phyloP scores from a whole-genome alignment of 2,113 vertebrate species.

The Lucifuga dentata region DNA sequence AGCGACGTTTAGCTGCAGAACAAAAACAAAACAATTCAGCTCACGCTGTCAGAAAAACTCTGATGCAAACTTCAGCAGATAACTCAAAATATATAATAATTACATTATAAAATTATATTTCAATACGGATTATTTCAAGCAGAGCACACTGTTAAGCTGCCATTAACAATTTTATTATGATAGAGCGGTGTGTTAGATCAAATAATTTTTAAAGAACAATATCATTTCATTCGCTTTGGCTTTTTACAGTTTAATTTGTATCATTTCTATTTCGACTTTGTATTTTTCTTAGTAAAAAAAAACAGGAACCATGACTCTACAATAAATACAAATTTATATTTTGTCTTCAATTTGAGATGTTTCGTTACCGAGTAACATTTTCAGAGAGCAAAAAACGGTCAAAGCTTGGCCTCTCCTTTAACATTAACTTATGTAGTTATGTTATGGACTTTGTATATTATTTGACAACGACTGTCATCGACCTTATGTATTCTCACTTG shows the following conservation, averaged over 20 bases:
- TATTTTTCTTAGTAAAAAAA: neutral
- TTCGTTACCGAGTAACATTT: neutral
- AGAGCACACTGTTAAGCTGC: neutral
- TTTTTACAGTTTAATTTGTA: neutral
- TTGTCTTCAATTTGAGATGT: neutral
- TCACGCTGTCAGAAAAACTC: constrained; percentile 70
- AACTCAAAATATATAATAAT: neutral
- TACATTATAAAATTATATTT: neutral
- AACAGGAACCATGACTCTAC: neutral
- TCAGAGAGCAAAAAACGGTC: neutral
- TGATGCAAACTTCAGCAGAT: constrained; percentile 55
- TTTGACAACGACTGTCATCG: constrained; percentile 34
- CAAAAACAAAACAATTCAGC: constrained; percentile 83
- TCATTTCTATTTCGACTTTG: neutral
- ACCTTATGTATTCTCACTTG: constrained; percentile 50
- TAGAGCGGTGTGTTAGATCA: neutral
- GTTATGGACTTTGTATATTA: neutral
- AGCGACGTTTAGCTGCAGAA: constrained; percentile 83
- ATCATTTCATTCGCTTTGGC: neutral
- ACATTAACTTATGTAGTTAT: neutral
- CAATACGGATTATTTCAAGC: neutral
- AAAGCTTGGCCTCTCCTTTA: neutral
- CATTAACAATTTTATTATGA: no score
- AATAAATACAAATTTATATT: neutral
- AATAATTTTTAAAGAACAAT: neutral